Evolutionary conservation across 2,113 vertebrate genomes (phyloP), one percentile per base, ranked within the genome.

Genomic region (Varanus komodoensis): DNA sequence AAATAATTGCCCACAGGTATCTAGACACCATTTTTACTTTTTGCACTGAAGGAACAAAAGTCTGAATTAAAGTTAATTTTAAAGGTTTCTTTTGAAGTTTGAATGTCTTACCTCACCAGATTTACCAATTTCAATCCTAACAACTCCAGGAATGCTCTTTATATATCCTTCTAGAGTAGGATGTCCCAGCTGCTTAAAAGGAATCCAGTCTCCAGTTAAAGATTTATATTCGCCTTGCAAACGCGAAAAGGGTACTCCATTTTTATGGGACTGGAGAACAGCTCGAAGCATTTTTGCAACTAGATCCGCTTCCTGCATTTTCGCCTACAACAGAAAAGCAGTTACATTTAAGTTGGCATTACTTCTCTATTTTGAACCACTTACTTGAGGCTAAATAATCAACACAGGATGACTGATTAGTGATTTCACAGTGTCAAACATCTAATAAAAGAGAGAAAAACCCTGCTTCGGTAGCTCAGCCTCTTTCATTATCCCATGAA

Each of bases 261-360:
- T 91, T 93, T 99, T 99, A 93, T 97, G 97, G 87, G 98, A 98
- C 95, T 98, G 98, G 27, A 99, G 97, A 29, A 98, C 98, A 75
- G 98, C 96, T 86, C 98, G 96, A 44, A 99, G 93, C 97, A 98
- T 98, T 95, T 98, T 99, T 73, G 98, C 97, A 78, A 98, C 95
- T 44, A 97, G 92, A 90, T 97, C 97, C 2, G 92, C 93, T 91
- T 98, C 98, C 74, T 96, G 93, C 98, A 98, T 98, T 92, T 98
- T 97, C 84, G 91, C 93, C 96, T 96, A 48, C 8, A 90, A 91
- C 21, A 89, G 92, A 90, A 90, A 90, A 71, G 17, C 3, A 50
- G 64, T 64, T 4, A 34, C 38, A 79, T 29, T 78, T 78, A 79
- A 85, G 48, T 80, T 34, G 44, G 34, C 68, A 89, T 38, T 50